phyloP scores from a whole-genome alignment of 1,140 invertebrate species.

The Lordiphosa collinella region DNA sequence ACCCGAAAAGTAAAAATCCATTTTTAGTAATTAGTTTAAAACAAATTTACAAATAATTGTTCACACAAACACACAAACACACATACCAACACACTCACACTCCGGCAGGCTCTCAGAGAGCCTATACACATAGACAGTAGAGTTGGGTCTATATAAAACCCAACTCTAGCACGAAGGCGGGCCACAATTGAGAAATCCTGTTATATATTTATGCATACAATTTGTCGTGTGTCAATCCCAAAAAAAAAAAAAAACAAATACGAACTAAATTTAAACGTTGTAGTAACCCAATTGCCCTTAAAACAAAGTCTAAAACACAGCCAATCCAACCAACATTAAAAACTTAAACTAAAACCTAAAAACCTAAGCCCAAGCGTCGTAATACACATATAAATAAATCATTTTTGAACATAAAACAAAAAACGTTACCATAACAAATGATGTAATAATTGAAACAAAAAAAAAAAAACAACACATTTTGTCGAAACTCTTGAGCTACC shows the following conservation, averaged over 20 bases:
- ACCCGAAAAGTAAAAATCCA: slow-evolving; percentile 57
- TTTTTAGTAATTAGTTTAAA: slow-evolving; percentile 76
- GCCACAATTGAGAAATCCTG: not conserved
- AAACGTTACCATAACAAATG: slow-evolving; percentile 35
- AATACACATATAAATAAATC: slow-evolving; percentile 34
- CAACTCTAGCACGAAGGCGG: too few relatives aligned
- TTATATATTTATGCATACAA: slow-evolving; percentile 49
- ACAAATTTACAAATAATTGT: slow-evolving; percentile 75
- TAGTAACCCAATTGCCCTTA: slow-evolving; percentile 73
- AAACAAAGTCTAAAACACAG: slow-evolving; percentile 63
- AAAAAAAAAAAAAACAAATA: too few relatives aligned
- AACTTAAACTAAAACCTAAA: slow-evolving; percentile 32
- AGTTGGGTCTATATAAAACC: too few relatives aligned
- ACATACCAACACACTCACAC: slow-evolving; percentile 39
- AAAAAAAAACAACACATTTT: slow-evolving; percentile 50
- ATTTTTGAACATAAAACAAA: slow-evolving; percentile 47
- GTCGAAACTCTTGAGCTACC: slow-evolving; percentile 31
- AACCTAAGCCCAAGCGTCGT: slow-evolving; percentile 36
- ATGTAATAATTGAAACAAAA: slow-evolving; percentile 56
- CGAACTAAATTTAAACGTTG: slow-evolving; percentile 64
- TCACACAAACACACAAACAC: slow-evolving; percentile 30
- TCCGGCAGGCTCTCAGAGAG: slow-evolving; percentile 60
- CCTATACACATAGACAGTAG: slow-evolving; percentile 26
- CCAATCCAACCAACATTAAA: slow-evolving; percentile 38
- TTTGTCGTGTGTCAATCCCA: slow-evolving; percentile 57